Conservation (phyloP, 2,113 vertebrate genomes). For the Collichthys lucidus region DNA sequence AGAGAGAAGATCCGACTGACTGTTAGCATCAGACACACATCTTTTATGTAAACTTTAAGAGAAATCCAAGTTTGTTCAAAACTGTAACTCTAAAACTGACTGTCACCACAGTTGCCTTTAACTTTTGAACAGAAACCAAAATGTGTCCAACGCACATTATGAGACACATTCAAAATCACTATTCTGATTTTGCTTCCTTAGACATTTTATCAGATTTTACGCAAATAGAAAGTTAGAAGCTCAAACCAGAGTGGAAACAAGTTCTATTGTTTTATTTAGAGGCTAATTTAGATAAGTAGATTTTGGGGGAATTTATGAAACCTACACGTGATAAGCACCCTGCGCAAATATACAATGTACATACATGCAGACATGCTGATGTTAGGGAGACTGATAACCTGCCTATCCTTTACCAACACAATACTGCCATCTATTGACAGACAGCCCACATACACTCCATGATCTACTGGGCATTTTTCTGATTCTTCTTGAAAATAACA, state of each 20-base stretch:
- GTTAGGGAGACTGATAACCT: neutral
- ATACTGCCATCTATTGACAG: conserved; percentile 82
- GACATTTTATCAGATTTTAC: neutral
- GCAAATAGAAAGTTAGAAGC: neutral
- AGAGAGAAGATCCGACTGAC: neutral
- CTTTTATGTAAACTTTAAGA: neutral
- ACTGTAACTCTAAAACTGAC: neutral
- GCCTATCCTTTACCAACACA: conserved; percentile 54
- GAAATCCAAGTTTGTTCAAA: neutral
- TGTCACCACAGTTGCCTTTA: neutral
- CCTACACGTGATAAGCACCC: neutral
- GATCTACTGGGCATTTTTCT: neutral
- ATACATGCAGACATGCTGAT: neutral
- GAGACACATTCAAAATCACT: no score
- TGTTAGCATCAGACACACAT: neutral
- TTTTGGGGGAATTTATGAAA: neutral
- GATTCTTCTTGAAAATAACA: neutral
- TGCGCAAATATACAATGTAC: conserved; percentile 1
- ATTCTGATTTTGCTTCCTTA: no score
- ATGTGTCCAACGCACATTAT: neutral
- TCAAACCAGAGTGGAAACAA: neutral
- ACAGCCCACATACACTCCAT: neutral
- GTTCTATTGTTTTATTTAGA: neutral
- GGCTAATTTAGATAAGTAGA: neutral
- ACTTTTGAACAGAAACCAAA: neutral